Percentiles rank a stretch among this genome's conserved stretches.
Conservation (phyloP, 2,113 vertebrate species). For the Ictalurus punctatus region DNA sequence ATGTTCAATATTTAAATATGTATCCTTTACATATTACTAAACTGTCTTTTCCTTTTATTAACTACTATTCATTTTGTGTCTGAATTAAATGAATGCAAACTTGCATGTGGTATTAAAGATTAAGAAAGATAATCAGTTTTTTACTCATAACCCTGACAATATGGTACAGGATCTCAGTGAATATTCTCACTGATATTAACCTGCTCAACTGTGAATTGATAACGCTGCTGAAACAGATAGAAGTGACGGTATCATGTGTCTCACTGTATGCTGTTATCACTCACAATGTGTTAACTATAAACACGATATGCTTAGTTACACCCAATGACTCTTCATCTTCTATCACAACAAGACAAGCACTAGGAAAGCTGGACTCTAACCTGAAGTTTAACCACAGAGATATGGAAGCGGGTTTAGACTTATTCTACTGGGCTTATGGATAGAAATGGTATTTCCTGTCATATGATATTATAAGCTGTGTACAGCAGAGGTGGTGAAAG, state of each 20-base stretch:
- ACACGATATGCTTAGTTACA: constrained; percentile 7
- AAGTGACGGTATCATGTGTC: background rate
- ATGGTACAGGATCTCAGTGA: background rate
- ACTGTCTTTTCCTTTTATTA: background rate
- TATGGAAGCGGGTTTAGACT: background rate
- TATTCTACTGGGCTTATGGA: background rate
- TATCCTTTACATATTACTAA: background rate
- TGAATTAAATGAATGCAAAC: background rate
- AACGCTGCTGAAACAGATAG: background rate
- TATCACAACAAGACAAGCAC: constrained; percentile 32
- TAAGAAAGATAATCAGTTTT: background rate
- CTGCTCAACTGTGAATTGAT: background rate
- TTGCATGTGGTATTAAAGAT: background rate
- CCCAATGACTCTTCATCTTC: background rate
- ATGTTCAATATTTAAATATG: background rate
- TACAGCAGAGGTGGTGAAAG: background rate
- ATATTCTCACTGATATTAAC: background rate
- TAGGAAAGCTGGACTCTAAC: background rate
- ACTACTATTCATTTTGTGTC: background rate
- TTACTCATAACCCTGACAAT: background rate
- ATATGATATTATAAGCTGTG: background rate
- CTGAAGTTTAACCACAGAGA: background rate
- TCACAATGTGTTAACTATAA: constrained; percentile 34
- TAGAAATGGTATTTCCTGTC: background rate
- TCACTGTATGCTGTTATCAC: background rate